phyloP scores from a whole-genome alignment of 2,888 invertebrate species.

The Desoria tigrina region DNA sequence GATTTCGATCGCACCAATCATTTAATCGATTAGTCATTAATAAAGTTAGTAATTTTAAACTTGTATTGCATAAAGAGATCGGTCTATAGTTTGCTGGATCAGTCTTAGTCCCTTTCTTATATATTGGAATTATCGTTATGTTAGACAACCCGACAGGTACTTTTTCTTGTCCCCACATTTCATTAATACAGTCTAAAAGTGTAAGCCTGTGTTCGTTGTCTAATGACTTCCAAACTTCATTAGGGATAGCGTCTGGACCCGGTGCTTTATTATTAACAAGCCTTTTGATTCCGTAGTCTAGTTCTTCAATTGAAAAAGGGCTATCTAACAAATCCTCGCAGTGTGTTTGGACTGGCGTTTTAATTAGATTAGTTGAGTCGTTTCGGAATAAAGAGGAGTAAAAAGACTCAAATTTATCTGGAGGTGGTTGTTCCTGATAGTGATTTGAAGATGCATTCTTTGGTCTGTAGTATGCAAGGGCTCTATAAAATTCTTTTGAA shows the following conservation, averaged over 20 bases:
- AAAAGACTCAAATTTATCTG: slow-evolving; percentile 1
- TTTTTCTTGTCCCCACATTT: slow-evolving; percentile 9
- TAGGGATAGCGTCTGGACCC: slow-evolving; percentile 18
- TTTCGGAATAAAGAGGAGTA: background rate
- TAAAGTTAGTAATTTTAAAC: slow-evolving; percentile 47
- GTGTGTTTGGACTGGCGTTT: background rate
- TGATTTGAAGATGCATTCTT: background rate
- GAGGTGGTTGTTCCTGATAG: background rate
- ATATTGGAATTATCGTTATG: slow-evolving; percentile 34
- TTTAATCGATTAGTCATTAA: slow-evolving; percentile 36
- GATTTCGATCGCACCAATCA: slow-evolving; percentile 41
- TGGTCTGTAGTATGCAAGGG: slow-evolving; percentile 8
- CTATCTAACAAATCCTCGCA: slow-evolving; percentile 8
- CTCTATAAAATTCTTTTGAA: slow-evolving; percentile 8
- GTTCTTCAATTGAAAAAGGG: slow-evolving; percentile 13
- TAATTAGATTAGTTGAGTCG: background rate
- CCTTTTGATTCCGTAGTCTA: slow-evolving; percentile 15
- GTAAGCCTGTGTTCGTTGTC: background rate
- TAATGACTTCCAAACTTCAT: slow-evolving; percentile 22
- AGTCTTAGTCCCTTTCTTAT: slow-evolving; percentile 44
- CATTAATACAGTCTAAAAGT: slow-evolving; percentile 17
- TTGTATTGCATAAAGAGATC: slow-evolving; percentile 38
- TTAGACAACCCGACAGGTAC: background rate
- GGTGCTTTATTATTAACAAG: slow-evolving; percentile 22
- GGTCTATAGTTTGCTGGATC: slow-evolving; percentile 46